Base-by-base conservation (phyloP, 2,113 vertebrate genomes). In the Phoxinus phoxinus region DNA sequence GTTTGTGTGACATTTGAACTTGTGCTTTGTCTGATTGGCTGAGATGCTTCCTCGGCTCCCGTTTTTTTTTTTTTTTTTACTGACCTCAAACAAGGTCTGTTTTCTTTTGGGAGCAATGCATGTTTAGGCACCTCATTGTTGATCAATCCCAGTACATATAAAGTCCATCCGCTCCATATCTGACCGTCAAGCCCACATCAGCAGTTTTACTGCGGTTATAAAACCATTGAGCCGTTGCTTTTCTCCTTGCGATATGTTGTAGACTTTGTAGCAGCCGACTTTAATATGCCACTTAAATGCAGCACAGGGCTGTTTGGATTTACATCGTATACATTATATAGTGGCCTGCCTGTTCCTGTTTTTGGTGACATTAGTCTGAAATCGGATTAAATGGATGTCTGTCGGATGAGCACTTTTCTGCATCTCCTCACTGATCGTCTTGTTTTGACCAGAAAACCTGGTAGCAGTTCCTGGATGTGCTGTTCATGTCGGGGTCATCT, bases 401-500 rank as follows among this genome's bases (percentile, higher is more conserved):
- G 37, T 67, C 19, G 61, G 79, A 69, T 69, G 46, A 25, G 44
- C 25, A 19, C 46, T 67, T 75, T 81, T 85, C 25, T 79, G 75
- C 17, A 23, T 84, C 84, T 86, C 69, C 81, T 69, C 44, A 69
- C 61, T 81, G 44, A 84, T 79, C 73, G 51, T 35, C 41, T 72
- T 88, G 87, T 84, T 88, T 86, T 81, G 44, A 67, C 58, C 46
- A 48, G 74, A 80, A 84, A 80, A 27, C 21, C 13, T 35, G 23
- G 35, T 46, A 77, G 75, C 63, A 32, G 51, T 74, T 86, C 80
- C 71, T 44, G 59, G 56, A 81, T 88, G 72, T 88, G 71, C 81
- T 81, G 65, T 72, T 85, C 74, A 80, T 85, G 83, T 65, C 17
- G 11, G 6, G 61, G 63, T 84, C 85, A 86, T 86, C 53, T 86